Base-by-base conservation (phyloP, 2,113 vertebrate genomes). In the Xenus cinereus region DNA sequence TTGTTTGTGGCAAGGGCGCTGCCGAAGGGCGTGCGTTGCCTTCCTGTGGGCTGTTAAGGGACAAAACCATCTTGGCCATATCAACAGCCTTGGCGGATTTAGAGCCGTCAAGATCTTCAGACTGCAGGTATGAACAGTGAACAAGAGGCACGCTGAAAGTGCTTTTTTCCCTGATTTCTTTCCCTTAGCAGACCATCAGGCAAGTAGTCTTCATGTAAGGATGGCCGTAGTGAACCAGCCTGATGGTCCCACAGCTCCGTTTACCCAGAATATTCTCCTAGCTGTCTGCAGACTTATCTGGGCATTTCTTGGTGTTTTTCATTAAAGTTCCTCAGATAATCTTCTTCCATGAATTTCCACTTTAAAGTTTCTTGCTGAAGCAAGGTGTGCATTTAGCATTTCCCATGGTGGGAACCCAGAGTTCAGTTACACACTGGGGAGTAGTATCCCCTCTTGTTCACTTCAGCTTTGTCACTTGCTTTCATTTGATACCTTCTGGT, bases 351-450 rank as follows among this genome's bases (percentile, higher is more conserved):
- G 41, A 84, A 26, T 81, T 95, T 63, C 27, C 46, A 32, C 91
- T 84, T 81, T 66, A 59, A 95, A 57, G 46, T 63, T 69, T 63
- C 39, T 50, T 53, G 10, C 33, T 35, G 67, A 74, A 84, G 18
- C 53, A 62, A 50, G n/a, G 22, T 30, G 24, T 59, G 39, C 37
- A 18, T 63, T 77, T 84, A 74, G 54, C 10, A 54, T 63, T 71
- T 89, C 32, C 50, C 3, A 1, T 33, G 46, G 32, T 41, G 23
- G n/a, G 46, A 18, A 71, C 22, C 21, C 14, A 41, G 20, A 69
- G 17, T 60, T 90, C 54, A 69, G 0, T 45, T 77, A 26, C 1
- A 1, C 7, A 14, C 0, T 73, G 35, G 39, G 15, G 16, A 64
- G 53, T 72, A 77, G 28, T n/a, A n/a, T n/a, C 63, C 14, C 39